Conservation (phyloP, 2,888 invertebrate genomes). For the Allygus modestus region DNA sequence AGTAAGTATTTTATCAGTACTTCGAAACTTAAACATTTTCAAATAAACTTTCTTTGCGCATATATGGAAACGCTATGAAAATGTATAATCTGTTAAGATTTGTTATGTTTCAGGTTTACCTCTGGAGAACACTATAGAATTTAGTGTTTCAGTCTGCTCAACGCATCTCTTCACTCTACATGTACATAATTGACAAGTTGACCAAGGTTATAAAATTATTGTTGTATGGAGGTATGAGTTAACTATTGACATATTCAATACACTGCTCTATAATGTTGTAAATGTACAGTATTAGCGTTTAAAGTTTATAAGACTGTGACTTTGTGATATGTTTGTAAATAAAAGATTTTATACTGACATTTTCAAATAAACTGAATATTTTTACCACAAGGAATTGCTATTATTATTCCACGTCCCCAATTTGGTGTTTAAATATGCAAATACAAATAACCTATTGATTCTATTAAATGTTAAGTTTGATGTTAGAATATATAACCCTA, state of each 20-base stretch:
- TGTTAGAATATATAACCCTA: too few relatives aligned
- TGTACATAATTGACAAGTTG: not conserved
- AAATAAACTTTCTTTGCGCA: not conserved
- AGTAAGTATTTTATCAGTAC: conserved; percentile 76
- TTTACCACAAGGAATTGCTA: not conserved
- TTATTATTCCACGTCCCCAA: too few relatives aligned
- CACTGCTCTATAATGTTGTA: not conserved
- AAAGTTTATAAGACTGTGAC: conserved; percentile 27
- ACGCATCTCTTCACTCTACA: not conserved
- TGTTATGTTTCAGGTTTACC: not conserved
- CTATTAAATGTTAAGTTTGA: too few relatives aligned
- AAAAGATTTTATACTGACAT: conserved; percentile 20
- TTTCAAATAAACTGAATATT: conserved; percentile 30
- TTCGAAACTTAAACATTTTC: not conserved
- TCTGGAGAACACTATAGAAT: not conserved
- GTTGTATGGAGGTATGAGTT: not conserved
- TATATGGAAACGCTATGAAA: not conserved
- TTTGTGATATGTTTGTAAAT: conserved; percentile 47
- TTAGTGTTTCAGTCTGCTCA: not conserved
- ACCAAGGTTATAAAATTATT: conserved; percentile 1
- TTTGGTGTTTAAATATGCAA: too few relatives aligned
- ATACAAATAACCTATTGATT: too few relatives aligned
- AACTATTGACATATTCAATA: not conserved
- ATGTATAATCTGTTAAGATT: not conserved
- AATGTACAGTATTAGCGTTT: conserved; percentile 3